phyloP scores from a whole-genome alignment of 2,888 invertebrate species.

The Epinotia ramella region DNA sequence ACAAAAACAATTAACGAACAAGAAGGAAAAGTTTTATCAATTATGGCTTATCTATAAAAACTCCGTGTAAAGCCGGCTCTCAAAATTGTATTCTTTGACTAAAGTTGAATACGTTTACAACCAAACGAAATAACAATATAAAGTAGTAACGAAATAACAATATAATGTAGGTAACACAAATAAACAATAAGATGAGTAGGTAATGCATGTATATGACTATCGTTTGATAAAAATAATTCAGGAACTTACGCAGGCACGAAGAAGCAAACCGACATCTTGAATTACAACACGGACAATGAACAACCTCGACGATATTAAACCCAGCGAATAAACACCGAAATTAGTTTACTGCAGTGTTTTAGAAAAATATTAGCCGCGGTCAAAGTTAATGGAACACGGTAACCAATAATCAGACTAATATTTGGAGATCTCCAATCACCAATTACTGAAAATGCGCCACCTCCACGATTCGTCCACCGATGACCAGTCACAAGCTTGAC shows the following conservation, averaged over 20 bases:
- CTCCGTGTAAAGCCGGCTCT: background rate
- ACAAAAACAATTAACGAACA: background rate
- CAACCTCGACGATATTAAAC: constrained; percentile 56
- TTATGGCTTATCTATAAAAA: constrained; percentile 1
- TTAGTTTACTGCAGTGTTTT: constrained; percentile 57
- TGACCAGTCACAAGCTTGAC: constrained; percentile 85
- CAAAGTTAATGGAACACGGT: constrained; percentile 77
- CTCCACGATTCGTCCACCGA: constrained; percentile 84
- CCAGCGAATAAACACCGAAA: constrained; percentile 53
- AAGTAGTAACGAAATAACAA: background rate
- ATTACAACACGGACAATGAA: constrained; percentile 58
- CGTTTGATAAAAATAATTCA: constrained; percentile 42
- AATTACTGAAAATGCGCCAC: constrained; percentile 83
- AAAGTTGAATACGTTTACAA: background rate
- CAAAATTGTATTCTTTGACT: background rate
- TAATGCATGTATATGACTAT: constrained; percentile 38
- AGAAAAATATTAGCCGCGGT: constrained; percentile 70
- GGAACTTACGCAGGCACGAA: constrained; percentile 90
- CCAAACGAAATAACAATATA: background rate
- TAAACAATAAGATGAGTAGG: background rate
- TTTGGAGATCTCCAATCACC: constrained; percentile 85
- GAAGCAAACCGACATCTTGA: constrained; percentile 88
- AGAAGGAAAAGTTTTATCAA: background rate
- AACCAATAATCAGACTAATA: constrained; percentile 84
- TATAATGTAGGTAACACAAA: background rate